phyloP scores from a whole-genome alignment of 2,113 vertebrate species.

The Opisthocomus hoazin region DNA sequence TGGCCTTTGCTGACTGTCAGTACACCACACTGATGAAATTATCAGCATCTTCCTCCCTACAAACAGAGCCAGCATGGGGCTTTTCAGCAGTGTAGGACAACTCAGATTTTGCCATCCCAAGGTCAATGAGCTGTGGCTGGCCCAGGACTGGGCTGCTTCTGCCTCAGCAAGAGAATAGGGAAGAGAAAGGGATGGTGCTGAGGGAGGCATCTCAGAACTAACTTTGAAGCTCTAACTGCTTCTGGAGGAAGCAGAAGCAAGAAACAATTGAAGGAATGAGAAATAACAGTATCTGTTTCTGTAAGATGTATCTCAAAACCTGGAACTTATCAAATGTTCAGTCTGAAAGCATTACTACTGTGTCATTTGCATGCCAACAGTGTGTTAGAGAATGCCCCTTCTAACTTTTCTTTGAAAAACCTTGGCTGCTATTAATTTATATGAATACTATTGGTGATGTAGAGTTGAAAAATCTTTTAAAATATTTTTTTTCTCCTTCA shows the following conservation, averaged over 20 bases:
- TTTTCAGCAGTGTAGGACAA: not conserved
- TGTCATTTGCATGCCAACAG: not conserved
- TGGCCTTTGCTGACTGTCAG: not conserved
- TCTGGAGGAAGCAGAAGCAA: not conserved
- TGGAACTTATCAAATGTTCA: not conserved
- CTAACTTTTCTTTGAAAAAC: not conserved
- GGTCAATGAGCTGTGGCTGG: rapidly evolving
- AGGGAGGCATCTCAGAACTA: not conserved
- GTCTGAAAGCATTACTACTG: not conserved
- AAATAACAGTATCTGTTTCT: not conserved
- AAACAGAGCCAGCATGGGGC: not conserved
- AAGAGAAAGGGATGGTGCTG: not conserved
- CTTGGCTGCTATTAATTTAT: not conserved
- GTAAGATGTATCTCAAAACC: not conserved
- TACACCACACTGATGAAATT: not conserved
- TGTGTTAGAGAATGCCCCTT: not conserved
- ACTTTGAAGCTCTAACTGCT: not conserved
- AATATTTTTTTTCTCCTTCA: not conserved
- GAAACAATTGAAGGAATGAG: not conserved
- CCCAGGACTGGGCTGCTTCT: not conserved
- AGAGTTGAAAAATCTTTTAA: not conserved
- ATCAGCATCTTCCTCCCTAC: not conserved
- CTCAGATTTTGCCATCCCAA: not conserved
- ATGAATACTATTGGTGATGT: not conserved
- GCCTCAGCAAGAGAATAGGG: not conserved